Evolutionary conservation across 2,888 invertebrate genomes (phyloP).

Genomic region (Amorpha juglandis): DNA sequence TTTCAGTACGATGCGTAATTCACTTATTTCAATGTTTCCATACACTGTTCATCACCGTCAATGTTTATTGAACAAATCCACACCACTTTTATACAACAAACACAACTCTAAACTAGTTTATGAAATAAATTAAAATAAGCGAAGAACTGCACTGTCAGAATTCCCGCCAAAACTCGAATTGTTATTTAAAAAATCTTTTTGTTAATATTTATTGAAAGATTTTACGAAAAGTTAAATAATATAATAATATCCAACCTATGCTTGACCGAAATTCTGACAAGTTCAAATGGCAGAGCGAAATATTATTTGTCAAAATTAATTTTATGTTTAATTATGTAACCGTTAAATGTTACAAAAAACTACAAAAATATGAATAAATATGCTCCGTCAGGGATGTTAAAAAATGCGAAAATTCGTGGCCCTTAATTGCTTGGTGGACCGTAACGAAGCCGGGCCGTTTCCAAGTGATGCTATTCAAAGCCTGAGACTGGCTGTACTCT

Average conservation of each 20-base stretch:
- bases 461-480: constrained; percentile 65
- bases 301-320: neutral
- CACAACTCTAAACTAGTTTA: too few relatives aligned
- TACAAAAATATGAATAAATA: constrained; percentile 38
- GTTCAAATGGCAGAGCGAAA: neutral
- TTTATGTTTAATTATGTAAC: constrained; percentile 7
- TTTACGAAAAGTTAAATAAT: too few relatives aligned
- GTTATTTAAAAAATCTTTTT: too few relatives aligned
- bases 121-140: too few relatives aligned
- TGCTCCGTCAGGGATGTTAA: constrained; percentile 49
- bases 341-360: constrained; percentile 31
- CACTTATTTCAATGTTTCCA: too few relatives aligned
- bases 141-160: too few relatives aligned
- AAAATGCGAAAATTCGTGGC: constrained; percentile 71
- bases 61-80: too few relatives aligned
- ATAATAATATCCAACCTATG: neutral
- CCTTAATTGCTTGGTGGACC: constrained; percentile 62
- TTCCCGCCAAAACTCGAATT: too few relatives aligned
- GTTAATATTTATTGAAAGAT: too few relatives aligned
- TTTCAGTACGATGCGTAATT: too few relatives aligned
- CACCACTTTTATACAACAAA: too few relatives aligned
- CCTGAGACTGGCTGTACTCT: constrained; percentile 59
- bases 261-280: neutral
- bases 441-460: constrained; percentile 56
- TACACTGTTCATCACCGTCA: too few relatives aligned